Base-by-base conservation (phyloP, 1,140 invertebrate genomes). In the Sipha flava region DNA sequence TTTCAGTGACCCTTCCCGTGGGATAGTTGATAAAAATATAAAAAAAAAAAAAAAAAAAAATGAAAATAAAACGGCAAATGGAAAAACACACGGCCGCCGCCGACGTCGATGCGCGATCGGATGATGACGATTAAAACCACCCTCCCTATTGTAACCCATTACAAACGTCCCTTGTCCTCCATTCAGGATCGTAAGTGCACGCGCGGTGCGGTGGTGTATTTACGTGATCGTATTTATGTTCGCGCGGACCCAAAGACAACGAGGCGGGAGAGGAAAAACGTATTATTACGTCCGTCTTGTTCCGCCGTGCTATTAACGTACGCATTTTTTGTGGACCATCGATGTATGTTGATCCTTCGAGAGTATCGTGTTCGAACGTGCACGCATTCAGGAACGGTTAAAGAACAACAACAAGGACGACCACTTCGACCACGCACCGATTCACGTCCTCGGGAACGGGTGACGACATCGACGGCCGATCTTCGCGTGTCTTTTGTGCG, bases 221-320 rank as follows among this genome's bases (percentile, higher is more conserved):
- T n/a, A n/a, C n/a, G n/a, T n/a, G n/a, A n/a, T n/a, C 21, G 2
- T 23, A 26, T 14, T 29, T 26, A 52, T 16, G 18, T 52, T n/a
- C n/a, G n/a, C 18, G 37, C n/a, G 18, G n/a, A 18, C 5, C 2
- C 7, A 21, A 49, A n/a, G 37, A 45, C 45, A 45, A 5, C 5
- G 45, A 37, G 12, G 31, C 54, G 57, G 26, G 57, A 52, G 34
- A 52, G 52, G 14, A 59, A 23, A 59, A 29, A 31, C 10, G 16
- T 14, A 59, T 10, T 16, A 66, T 7, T 21, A 21, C 37, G 21
- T 34, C 29, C 57, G 72, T 54, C 9, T 72, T 18, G 18, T 31
- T 72, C 49, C 49, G 57, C 52, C 18, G 9, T 57, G 72, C 72
- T 52, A 75, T 75, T 75, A 75, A 57, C 72, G 72, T 75, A 54